phyloP scores from a whole-genome alignment of 2,888 invertebrate species.

The Athrips mouffetella region DNA sequence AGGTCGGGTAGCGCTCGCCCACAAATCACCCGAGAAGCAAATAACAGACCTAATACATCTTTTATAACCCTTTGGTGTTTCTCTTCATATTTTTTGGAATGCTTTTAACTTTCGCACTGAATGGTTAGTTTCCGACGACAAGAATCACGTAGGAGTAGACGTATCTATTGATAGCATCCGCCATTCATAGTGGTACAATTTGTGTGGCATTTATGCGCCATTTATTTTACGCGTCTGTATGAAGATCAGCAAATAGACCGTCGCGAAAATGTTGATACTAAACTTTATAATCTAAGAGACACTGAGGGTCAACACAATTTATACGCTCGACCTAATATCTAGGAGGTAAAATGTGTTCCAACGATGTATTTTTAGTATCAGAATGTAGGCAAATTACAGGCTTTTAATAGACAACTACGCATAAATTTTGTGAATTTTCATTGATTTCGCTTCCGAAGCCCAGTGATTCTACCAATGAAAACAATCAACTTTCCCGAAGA shows the following conservation, averaged over 20 bases:
- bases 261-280: slow-evolving; percentile 8
- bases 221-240: background rate
- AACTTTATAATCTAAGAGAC: slow-evolving; percentile 7
- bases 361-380: background rate
- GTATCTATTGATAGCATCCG: no score
- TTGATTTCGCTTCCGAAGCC: no score
- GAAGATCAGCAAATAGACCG: slow-evolving; percentile 6
- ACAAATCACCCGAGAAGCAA: slow-evolving; percentile 22
- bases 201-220: background rate
- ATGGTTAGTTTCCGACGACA: no score
- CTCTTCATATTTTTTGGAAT: slow-evolving; percentile 1
- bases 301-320: slow-evolving; percentile 21
- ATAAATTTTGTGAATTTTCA: no score
- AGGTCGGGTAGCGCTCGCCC: slow-evolving; percentile 31
- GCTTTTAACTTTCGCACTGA: no score
- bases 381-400: slow-evolving; percentile 1
- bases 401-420: slow-evolving; percentile 4
- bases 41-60: slow-evolving; percentile 11
- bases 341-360: slow-evolving; percentile 10
- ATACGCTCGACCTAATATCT: slow-evolving; percentile 14
- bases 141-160: no score
- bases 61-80: slow-evolving; percentile 1
- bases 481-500: no score
- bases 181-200: background rate
- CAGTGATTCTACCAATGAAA: no score